Base-by-base conservation (phyloP, 2,797 vertebrate species). In the Sebastiscus tertius region DNA sequence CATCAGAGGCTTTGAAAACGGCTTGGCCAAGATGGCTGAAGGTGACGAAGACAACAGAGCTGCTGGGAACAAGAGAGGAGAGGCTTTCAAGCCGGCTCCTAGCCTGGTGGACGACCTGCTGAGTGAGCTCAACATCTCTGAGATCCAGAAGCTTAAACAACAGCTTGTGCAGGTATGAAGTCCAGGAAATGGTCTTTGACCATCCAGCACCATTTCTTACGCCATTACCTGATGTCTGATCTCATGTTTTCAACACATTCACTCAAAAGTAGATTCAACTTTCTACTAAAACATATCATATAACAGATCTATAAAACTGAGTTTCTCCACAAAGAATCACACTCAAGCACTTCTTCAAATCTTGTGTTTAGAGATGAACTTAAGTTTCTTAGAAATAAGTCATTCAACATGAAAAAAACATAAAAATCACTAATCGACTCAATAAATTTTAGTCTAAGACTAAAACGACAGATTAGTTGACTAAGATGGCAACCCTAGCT, bases 131-230 rank as follows among this genome's bases (percentile, higher is more conserved):
- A 99, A 99, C 92, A 98, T 99, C 92, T 99, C 98, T 0, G 99
- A 99, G 96, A 99, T 99, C 92, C 99, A 99, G 95, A 99, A 99
- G 88, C 94, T 99, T 56, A 99, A 99, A 88, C 98, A 99, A 77
- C 99, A 99, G 89, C 97, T 99, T 27, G 83, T 96, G 33, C 98
- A 99, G 97, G 99, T 99, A 95, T 71, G 68, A 79, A 13, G 42
- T 39, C 8, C 10, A 39, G 24, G 4, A 64, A 22, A 34, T 68
- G 20, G 52, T 16, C 18, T 36, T 54, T 27, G n/a, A 27, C 16
- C 27, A 5, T 56, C 13, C 18, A 67, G 22, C 61, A 36, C 1
- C 20, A 56, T 24, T 27, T 49, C 9, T 27, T 24, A 16, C 2
- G 36, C 6, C 46, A 9, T 65, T 36, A 55, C 27, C 10, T 31